Evolutionary conservation across 2,888 invertebrate genomes (phyloP).

Genomic region (Tyria jacobaeae): DNA sequence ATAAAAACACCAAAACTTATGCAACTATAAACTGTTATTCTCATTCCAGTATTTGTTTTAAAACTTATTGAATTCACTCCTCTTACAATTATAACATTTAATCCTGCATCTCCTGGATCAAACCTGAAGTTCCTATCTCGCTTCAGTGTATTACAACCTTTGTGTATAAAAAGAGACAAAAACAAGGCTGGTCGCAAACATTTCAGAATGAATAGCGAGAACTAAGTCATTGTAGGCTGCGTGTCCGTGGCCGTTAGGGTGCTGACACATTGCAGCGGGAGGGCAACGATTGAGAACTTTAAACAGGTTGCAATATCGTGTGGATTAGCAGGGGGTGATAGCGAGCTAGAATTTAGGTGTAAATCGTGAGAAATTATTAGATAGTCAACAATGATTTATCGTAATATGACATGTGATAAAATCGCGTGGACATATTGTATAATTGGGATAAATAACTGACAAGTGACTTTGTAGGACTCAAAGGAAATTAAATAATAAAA

Average conservation of each 20-base stretch:
- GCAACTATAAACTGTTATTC: too few relatives aligned
- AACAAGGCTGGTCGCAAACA: slow-evolving; percentile 31
- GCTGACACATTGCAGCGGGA: slow-evolving; percentile 8
- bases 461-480: too few relatives aligned
- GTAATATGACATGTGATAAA: too few relatives aligned
- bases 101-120: background rate
- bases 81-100: too few relatives aligned
- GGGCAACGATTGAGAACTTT: background rate
- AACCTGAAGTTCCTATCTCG: background rate
- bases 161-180: slow-evolving; percentile 29
- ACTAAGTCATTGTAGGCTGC: slow-evolving; percentile 21
- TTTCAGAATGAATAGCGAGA: slow-evolving; percentile 37
- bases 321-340: background rate
- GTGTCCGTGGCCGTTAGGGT: slow-evolving; percentile 9
- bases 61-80: too few relatives aligned
- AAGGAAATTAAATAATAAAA: too few relatives aligned
- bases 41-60: too few relatives aligned
- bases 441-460: too few relatives aligned
- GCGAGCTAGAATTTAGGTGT: background rate
- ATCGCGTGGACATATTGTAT: too few relatives aligned
- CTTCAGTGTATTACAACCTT: background rate
- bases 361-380: background rate
- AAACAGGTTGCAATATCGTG: background rate
- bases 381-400: too few relatives aligned
- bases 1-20: too few relatives aligned